A percentile compares a stretch with the other conserved stretches of the same genome.
phyloP scores from a whole-genome alignment of 2,888 invertebrate genomes.

The Noctua pronuba region DNA sequence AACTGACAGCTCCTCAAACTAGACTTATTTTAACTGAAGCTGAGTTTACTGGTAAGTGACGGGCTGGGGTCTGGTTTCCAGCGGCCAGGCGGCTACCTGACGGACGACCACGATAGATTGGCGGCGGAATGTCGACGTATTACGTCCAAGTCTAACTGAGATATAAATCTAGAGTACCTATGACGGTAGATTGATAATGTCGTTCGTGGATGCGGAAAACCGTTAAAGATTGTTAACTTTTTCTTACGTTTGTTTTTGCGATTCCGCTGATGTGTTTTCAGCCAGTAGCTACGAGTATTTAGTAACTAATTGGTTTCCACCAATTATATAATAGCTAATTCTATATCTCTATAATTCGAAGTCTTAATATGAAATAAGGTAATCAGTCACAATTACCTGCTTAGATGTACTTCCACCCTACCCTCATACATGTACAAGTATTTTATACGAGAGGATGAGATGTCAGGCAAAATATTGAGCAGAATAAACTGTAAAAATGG shows the following conservation, averaged over 20 bases:
- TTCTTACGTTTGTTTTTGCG: slow-evolving; percentile 5
- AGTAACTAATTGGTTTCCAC: background rate
- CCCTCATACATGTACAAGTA: background rate
- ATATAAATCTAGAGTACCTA: slow-evolving; percentile 54
- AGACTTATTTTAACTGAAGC: slow-evolving; percentile 48
- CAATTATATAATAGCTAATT: too few relatives aligned
- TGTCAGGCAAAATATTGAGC: background rate
- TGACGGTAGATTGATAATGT: slow-evolving; percentile 40
- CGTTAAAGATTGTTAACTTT: slow-evolving; percentile 28
- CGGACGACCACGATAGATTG: slow-evolving; percentile 42
- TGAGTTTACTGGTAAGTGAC: slow-evolving; percentile 39
- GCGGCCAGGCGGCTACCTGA: slow-evolving; percentile 39
- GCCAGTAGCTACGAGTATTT: background rate
- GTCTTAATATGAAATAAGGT: background rate
- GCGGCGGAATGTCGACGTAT: slow-evolving; percentile 56
- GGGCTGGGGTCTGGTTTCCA: slow-evolving; percentile 48
- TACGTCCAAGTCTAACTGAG: slow-evolving; percentile 47
- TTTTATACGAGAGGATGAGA: background rate
- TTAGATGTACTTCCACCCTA: background rate
- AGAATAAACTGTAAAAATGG: background rate
- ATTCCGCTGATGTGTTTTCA: slow-evolving; percentile 1
- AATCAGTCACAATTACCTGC: background rate
- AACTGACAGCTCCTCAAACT: slow-evolving; percentile 42
- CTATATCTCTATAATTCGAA: too few relatives aligned
- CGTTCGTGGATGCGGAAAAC: slow-evolving; percentile 41